Conservation (phyloP, 2,888 invertebrate species). For the Isoperla grammatica region DNA sequence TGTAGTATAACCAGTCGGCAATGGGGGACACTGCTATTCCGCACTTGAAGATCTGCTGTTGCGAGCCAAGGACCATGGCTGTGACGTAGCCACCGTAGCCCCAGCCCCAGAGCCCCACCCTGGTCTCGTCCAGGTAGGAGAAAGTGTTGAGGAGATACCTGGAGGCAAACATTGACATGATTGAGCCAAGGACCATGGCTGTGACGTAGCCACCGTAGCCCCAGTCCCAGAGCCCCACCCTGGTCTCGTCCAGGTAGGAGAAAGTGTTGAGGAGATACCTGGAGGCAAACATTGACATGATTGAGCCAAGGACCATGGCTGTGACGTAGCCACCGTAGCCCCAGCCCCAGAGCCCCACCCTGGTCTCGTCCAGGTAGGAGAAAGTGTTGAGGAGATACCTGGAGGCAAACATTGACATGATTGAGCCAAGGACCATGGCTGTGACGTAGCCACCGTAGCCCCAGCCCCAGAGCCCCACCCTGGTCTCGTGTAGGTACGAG, state of each 20-base stretch:
- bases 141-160: slow-evolving; percentile 75
- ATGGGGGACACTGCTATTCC: slow-evolving; percentile 93
- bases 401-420: slow-evolving; percentile 36
- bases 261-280: slow-evolving; percentile 75
- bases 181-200: slow-evolving; percentile 83
- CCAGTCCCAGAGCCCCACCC: slow-evolving; percentile 95
- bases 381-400: slow-evolving; percentile 75
- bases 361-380: slow-evolving; percentile 77
- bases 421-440: slow-evolving; percentile 83
- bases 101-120: slow-evolving; percentile 95
- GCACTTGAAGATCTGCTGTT: slow-evolving; percentile 80
- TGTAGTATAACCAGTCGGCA: slow-evolving; percentile 93
- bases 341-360: slow-evolving; percentile 95
- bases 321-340: slow-evolving; percentile 95
- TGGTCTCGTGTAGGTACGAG: slow-evolving; percentile 77
- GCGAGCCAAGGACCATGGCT: slow-evolving; percentile 82
- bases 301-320: slow-evolving; percentile 83
- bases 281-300: slow-evolving; percentile 36
- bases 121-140: slow-evolving; percentile 77
- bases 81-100: slow-evolving; percentile 95
- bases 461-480: slow-evolving; percentile 95
- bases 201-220: slow-evolving; percentile 95
- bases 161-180: slow-evolving; percentile 36
- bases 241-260: slow-evolving; percentile 77
- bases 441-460: slow-evolving; percentile 95